Evolutionary conservation across 2,888 invertebrate genomes (phyloP).

Genomic region (Andrena flavipes): DNA sequence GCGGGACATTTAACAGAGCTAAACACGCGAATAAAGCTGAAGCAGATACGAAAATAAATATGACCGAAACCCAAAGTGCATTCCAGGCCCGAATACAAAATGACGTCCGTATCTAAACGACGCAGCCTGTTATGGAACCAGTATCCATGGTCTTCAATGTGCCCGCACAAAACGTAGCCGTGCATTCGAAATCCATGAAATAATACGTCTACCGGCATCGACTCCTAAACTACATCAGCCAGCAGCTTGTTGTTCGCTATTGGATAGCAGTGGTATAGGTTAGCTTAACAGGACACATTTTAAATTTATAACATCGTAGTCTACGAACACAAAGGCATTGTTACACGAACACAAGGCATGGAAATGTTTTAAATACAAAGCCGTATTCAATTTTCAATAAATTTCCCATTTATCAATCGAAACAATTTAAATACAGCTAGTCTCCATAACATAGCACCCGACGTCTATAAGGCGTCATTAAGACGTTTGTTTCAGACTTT

Average conservation of each 20-base stretch:
- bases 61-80: slow-evolving; percentile 64
- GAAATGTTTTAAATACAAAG: not conserved
- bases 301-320: slow-evolving; percentile 56
- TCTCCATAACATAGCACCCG: too few relatives aligned
- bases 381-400: not conserved
- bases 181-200: slow-evolving; percentile 64
- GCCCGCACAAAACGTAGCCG: slow-evolving; percentile 53
- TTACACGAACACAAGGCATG: not conserved
- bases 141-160: slow-evolving; percentile 70
- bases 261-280: slow-evolving; percentile 63
- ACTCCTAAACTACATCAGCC: slow-evolving; percentile 65
- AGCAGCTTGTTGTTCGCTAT: slow-evolving; percentile 48
- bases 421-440: not conserved
- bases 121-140: slow-evolving; percentile 60
- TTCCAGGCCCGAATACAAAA: slow-evolving; percentile 66
- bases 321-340: not conserved
- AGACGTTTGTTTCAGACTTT: too few relatives aligned
- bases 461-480: too few relatives aligned
- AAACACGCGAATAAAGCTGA: slow-evolving; percentile 70
- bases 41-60: slow-evolving; percentile 69
- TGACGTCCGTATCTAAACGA: slow-evolving; percentile 71
- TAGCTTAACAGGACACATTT: slow-evolving; percentile 49
- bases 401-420: not conserved
- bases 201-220: slow-evolving; percentile 69
- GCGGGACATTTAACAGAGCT: slow-evolving; percentile 58